phyloP scores from a whole-genome alignment of 2,113 vertebrate species.

The Sinocyclocheilus anshuiensis region DNA sequence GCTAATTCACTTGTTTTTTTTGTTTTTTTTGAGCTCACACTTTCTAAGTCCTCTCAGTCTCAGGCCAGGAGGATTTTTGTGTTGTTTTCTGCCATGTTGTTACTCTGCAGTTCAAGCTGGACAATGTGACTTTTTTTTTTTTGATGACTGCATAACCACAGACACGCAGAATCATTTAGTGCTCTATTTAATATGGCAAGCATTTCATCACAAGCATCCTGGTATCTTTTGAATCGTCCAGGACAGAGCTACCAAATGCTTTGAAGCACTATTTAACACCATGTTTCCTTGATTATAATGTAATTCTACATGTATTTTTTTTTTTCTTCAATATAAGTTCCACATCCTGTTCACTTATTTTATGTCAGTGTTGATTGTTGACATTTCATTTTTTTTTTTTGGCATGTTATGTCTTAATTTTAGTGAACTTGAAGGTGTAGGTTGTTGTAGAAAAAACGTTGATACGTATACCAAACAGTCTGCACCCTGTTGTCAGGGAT shows the following conservation, averaged over 20 bases:
- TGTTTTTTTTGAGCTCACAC: conserved; percentile 49
- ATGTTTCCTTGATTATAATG: conserved; percentile 12
- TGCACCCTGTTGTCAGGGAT: conserved; percentile 39
- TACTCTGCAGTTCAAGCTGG: conserved; percentile 2
- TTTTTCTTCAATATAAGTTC: conserved; percentile 15
- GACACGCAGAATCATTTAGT: neutral
- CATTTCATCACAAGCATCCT: neutral
- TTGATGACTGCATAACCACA: conserved; percentile 29
- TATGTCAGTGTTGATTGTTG: conserved; percentile 54
- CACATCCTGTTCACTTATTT: conserved; percentile 46
- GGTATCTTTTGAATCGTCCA: neutral
- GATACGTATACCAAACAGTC: conserved; percentile 34
- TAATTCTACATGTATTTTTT: neutral
- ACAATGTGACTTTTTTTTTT: conserved; percentile 20
- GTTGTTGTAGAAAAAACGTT: conserved; percentile 32
- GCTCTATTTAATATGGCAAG: neutral
- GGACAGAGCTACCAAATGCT: neutral
- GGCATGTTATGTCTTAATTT: conserved; percentile 43
- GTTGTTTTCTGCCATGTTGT: neutral
- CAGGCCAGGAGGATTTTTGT: conserved; percentile 17
- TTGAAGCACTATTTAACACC: conserved; percentile 29
- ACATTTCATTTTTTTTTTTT: conserved; percentile 7
- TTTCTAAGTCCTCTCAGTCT: conserved; percentile 10
- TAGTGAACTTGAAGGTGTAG: conserved; percentile 56
- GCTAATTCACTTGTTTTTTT: conserved; percentile 1